Base-by-base conservation (phyloP, 2,113 vertebrate species). In the Recurvirostra avosetta region DNA sequence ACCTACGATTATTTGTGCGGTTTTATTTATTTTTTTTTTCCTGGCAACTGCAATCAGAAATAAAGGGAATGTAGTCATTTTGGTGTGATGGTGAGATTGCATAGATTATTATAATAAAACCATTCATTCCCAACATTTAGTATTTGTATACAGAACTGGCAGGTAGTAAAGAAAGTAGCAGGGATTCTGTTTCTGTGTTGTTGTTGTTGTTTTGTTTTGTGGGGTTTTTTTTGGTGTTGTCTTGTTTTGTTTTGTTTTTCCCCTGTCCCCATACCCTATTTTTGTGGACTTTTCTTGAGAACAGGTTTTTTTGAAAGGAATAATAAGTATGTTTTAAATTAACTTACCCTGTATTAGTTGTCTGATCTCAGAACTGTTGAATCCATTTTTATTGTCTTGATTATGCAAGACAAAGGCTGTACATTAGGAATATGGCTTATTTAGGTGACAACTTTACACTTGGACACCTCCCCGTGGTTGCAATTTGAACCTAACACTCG, bases 201-300 rank as follows among this genome's bases (percentile, higher is more conserved):
- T 3, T 26, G 29, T 2, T 38, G 4, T 3, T 58, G 3, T 58
- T 21, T 32, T 36, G 14, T 27, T 61, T 30, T 49, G 23, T 38
- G 34, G 11, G 34, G 11, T 8, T 5, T 41, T 30, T 38, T 45
- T 45, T 38, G 21, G 11, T 14, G 8, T n/a, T 30, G 38, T 38
- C 38, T 38, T 65, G 34, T 26, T 20, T 34, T 17, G 30, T 45
- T 2, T 7, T 30, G 45, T 40, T 53, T 41, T 36, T 16, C 19
- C 7, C 38, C 17, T 19, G 23, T 62, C 36, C 12, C 6, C 3
- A 2, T 52, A 50, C 2, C 10, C 6, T 41, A 0, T 30, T 68
- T 58, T 73, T 34, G 5, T 53, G 47, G 15, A 50, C 9, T 30
- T 78, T 53, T 43, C 16, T 63, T 67, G n/a, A 73, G 29, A 53